Percentiles rank a stretch among this genome's conserved stretches.
phyloP scores from a whole-genome alignment of 1,140 invertebrate species.

The Drosophila micromelanica region DNA sequence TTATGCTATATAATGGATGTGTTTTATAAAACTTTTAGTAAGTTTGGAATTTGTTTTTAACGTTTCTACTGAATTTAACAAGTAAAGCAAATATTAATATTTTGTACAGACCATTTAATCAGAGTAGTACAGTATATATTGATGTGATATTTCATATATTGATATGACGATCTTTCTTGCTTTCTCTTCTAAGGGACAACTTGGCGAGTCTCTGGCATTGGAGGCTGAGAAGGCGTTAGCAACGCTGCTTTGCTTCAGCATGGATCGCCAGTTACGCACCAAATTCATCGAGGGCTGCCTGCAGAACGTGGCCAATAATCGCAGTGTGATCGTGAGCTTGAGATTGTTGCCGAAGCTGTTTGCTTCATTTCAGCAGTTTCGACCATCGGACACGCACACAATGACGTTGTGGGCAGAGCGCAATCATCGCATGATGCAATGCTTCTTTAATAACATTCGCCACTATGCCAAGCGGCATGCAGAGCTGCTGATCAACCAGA shows the following conservation, averaged over 20 bases:
- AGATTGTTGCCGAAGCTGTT: constrained; percentile 95
- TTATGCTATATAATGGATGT: no score
- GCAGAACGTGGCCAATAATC: constrained; percentile 94
- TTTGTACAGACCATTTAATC: no score
- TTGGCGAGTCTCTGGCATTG: constrained; percentile 93
- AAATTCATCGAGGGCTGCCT: constrained; percentile 98
- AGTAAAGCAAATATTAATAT: no score
- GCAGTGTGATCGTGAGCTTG: constrained; percentile 94
- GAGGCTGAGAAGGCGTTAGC: constrained; percentile 96
- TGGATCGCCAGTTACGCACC: constrained; percentile 93
- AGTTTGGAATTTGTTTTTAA: no score
- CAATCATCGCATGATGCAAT: constrained; percentile 95
- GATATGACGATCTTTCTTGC: background rate
- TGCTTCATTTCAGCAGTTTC: constrained; percentile 95
- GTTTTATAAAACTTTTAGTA: no score
- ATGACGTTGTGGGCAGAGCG: constrained; percentile 95
- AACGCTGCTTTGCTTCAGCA: constrained; percentile 94
- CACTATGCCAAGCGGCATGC: constrained; percentile 85
- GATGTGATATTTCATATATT: no score
- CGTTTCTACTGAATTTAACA: no score
- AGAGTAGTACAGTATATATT: no score
- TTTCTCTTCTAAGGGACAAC: constrained; percentile 87
- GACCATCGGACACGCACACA: constrained; percentile 92
- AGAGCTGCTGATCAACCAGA: constrained; percentile 60
- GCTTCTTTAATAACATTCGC: constrained; percentile 94